These are phyloP conservation scores for Pinctada fucata DNA, from an alignment of 2,888 invertebrate genomes.

Conservation along the genomic window DNA sequence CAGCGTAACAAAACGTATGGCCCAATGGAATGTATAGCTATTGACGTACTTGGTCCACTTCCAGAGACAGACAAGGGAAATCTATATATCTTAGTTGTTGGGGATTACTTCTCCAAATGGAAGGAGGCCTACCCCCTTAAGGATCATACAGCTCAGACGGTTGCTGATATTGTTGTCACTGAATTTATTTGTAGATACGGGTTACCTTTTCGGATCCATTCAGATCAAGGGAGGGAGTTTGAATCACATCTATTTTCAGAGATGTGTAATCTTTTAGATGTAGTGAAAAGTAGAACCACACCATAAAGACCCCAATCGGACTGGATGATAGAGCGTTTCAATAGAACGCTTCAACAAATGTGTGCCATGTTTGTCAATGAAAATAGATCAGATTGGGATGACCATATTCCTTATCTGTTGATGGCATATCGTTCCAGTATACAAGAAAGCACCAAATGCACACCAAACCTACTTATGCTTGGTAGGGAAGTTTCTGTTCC, in stretches of 20 bases:
- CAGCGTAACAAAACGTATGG: background rate
- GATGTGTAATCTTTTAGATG: background rate
- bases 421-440: background rate
- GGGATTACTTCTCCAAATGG: constrained; percentile 14
- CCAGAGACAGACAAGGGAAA: constrained; percentile 3
- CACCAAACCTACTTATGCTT: background rate
- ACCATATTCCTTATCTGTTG: background rate
- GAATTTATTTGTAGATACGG: background rate
- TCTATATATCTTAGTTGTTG: constrained; percentile 12
- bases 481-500: background rate
- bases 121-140: constrained; percentile 1
- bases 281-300: background rate
- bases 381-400: background rate
- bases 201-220: background rate
- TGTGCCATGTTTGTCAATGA: constrained; percentile 1
- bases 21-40: background rate
- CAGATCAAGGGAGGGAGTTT: background rate
- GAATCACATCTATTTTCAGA: background rate
- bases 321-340: background rate
- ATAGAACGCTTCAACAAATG: constrained; percentile 9
- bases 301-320: background rate
- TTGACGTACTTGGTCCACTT: background rate
- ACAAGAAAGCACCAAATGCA: background rate
- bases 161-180: background rate
- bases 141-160: constrained; percentile 5